Base-by-base conservation (phyloP, 2,888 invertebrate species). In the Bembecia ichneumoniformis region DNA sequence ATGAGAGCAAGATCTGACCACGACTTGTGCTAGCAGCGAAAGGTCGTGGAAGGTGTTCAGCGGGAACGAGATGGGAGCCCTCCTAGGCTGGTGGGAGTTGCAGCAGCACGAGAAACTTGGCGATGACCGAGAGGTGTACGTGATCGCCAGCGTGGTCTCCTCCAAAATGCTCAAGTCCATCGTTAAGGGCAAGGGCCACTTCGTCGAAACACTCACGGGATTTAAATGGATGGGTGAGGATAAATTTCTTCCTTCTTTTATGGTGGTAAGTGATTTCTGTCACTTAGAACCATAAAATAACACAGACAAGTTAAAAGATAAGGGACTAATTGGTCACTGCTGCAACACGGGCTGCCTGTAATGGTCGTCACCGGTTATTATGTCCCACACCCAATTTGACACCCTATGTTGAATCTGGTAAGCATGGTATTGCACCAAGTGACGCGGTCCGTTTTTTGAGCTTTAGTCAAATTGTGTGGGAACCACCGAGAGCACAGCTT, bases 161-260 rank as follows among this genome's bases (percentile, higher is more conserved):
- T 98, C 98, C 13, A 98, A 97, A 86, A 96, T 99, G 73, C 83
- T 99, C 46, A 83, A 90, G 28, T 91, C 96, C 0, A 94, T 99
- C 71, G 92, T 94, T 0, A 84, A 89, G 46, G 89, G 88, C 1
- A 94, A 95, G 68, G 97, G 95, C 51, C 89, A 91, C 60, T 91
- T 91, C 56, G 77, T 89, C 55, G 98, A 99, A 82, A 99, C 99
- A 0, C 88, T 99, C 49, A 99, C 99, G 0, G 99, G 99, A 0
- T 99, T 99, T 74, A 99, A 99, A 71, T 99, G 98, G 98, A 98
- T 99, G 96, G 99, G 96, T 83, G 55, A 73, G 75, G 4, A 3
- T 28, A 5, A 1, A 28, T 28, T 9, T 28, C 7, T 28, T 28
- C 9, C 28, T 0, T 7, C 1, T 28, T 28, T 28, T 28, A 28